Base-by-base conservation (phyloP, 2,113 vertebrate genomes). In the Rana temporaria region DNA sequence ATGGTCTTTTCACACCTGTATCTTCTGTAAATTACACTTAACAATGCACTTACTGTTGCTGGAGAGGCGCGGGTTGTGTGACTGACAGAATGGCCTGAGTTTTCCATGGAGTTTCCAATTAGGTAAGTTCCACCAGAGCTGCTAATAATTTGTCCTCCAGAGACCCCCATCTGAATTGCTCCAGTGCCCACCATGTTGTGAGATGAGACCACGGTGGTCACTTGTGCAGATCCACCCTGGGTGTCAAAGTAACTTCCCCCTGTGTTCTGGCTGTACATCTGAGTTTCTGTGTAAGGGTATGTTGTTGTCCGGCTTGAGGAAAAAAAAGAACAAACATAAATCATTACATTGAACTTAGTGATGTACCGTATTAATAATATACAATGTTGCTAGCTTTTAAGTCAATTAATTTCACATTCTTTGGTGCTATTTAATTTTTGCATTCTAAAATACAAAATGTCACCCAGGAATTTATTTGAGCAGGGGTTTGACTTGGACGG, bases 241-340 rank as follows among this genome's bases (percentile, higher is more conserved):
- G 93, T 93, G 86, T 95, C 94, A 88, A 95, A 95, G 87, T 94
- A 95, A 91, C 91, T 94, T 74, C 93, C 93, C 71, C 94, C 94
- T 85, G 93, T 93, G 89, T 95, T 95, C 84, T 95, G 94, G 89
- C 93, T 95, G 89, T 95, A 95, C 93, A 95, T 95, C 89, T 95
- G 94, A 63, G 94, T 93, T 90, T 95, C 94, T 85, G 93, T 92
- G 84, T 95, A 95, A 87, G 94, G 94, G n/a, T 95, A 95, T 81
- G 93, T 93, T 88, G 94, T 94, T 90, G 94, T 92, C 90, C 94
- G 94, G 89, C 94, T 95, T 92, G 83, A 90, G 85, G 79, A 86
- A 85, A 86, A 24, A 86, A 67, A 17, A 38, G 38, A 34, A 67
- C 16, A 38, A 18, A 67, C 17, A 67, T 24, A 63, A 20, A 63